Percentiles rank a stretch among this genome's conserved stretches.
Evolutionary conservation across 1,140 invertebrate genomes (phyloP).

Genomic region (Brachionus plicatilis): DNA sequence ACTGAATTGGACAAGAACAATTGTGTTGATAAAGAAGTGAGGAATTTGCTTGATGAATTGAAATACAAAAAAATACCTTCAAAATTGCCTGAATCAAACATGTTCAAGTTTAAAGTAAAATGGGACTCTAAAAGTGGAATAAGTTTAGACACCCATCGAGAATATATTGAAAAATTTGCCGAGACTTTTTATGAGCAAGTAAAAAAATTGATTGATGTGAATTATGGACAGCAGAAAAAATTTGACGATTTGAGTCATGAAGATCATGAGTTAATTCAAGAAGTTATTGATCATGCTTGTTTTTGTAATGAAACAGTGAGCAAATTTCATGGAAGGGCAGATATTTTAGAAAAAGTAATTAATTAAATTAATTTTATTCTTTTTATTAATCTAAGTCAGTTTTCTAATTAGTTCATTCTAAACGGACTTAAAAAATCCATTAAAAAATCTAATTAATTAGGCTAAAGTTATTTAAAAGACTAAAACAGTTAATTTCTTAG

Average conservation of each 20-base stretch:
- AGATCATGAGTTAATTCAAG: background rate
- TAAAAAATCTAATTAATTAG: too few species aligned
- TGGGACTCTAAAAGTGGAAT: background rate
- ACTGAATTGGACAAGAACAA: background rate
- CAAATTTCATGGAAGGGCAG: slow-evolving; percentile 38
- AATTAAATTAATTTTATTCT: background rate
- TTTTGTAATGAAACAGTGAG: slow-evolving; percentile 27
- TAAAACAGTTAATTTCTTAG: too few species aligned
- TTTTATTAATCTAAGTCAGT: background rate
- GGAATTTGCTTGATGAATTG: slow-evolving; percentile 22
- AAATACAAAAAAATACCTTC: slow-evolving; percentile 39
- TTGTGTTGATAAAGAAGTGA: background rate
- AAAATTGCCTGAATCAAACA: slow-evolving; percentile 1
- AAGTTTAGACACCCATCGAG: background rate
- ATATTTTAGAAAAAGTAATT: background rate
- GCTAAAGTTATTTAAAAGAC: too few species aligned
- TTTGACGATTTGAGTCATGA: background rate
- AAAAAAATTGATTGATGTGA: background rate
- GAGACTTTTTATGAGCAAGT: slow-evolving; percentile 27
- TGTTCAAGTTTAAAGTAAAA: slow-evolving; percentile 38
- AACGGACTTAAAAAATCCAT: too few species aligned
- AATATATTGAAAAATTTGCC: slow-evolving; percentile 27
- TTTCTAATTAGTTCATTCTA: too few species aligned
- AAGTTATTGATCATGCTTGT: slow-evolving; percentile 39
- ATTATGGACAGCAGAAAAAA: background rate